phyloP scores from a whole-genome alignment of 2,888 invertebrate species.

The Nipponacmea schrenckii region DNA sequence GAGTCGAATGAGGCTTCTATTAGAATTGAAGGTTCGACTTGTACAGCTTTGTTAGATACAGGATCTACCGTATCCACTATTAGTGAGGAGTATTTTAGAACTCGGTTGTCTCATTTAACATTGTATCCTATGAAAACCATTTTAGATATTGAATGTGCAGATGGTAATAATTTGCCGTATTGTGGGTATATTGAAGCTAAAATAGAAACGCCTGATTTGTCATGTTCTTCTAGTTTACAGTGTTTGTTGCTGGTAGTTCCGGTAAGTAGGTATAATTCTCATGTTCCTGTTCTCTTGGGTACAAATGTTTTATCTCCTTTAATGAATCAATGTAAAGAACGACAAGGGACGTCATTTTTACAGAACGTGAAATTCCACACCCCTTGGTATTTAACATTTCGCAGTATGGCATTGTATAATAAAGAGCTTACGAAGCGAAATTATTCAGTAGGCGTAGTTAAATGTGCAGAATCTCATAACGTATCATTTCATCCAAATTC shows the following conservation, averaged over 20 bases:
- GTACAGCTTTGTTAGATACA: no score
- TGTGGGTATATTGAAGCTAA: slow-evolving; percentile 7
- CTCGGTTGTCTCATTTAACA: neutral
- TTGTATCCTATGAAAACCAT: neutral
- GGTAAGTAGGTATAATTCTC: neutral
- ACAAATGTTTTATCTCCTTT: slow-evolving; percentile 2
- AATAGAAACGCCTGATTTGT: neutral
- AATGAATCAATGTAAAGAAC: no score
- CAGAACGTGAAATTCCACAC: slow-evolving; percentile 1
- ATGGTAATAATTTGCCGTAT: slow-evolving; percentile 12
- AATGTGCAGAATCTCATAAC: no score
- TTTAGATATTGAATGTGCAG: slow-evolving; percentile 9
- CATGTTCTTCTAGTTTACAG: neutral
- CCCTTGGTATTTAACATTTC: slow-evolving; percentile 11
- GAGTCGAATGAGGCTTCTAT: no score
- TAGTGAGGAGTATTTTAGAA: neutral
- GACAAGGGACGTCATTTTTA: neutral
- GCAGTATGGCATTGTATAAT: slow-evolving; percentile 6
- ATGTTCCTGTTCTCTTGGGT: slow-evolving; percentile 8
- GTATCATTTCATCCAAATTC: no score
- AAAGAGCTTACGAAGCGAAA: neutral
- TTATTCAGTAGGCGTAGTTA: neutral
- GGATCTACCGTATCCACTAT: neutral
- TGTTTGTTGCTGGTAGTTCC: slow-evolving; percentile 11
- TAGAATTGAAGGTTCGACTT: no score